These are phyloP conservation scores for Cyprinella venusta DNA, from an alignment of 2,797 vertebrate species.

Conservation along the genomic window DNA sequence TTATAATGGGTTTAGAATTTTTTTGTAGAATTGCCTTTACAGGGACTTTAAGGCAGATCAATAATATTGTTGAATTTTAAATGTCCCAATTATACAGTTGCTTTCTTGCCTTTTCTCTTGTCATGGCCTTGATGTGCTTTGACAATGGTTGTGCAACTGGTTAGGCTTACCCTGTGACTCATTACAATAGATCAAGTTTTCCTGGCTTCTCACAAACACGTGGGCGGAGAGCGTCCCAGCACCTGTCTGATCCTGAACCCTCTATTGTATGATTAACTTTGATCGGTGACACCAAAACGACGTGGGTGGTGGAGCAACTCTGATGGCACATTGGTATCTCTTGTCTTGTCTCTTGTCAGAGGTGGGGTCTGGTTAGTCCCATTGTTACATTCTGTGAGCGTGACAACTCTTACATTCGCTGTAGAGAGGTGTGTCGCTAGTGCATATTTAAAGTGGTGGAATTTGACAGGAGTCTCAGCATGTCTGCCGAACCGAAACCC, in stretches of 20 bases:
- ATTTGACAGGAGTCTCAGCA: not conserved
- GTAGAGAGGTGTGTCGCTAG: not conserved
- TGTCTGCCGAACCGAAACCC: constrained; percentile 22
- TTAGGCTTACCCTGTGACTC: constrained; percentile 3
- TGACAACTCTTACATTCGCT: not conserved
- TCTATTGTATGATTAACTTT: constrained; percentile 6
- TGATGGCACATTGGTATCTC: not conserved
- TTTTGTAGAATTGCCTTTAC: no score
- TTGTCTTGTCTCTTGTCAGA: not conserved
- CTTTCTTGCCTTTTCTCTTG: not conserved
- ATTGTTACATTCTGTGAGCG: not conserved
- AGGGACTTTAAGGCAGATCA: no score
- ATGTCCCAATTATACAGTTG: not conserved
- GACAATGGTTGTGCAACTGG: not conserved
- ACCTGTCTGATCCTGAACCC: constrained; percentile 15
- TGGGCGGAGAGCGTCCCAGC: constrained; percentile 1
- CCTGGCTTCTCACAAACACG: not conserved
- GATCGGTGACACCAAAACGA: not conserved
- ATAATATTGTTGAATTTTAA: no score
- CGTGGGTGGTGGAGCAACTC: constrained; percentile 2
- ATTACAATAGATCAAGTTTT: not conserved
- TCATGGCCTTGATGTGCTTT: constrained; percentile 1
- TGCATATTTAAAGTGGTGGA: not conserved
- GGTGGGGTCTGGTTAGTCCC: not conserved
- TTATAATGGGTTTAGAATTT: no score